A percentile compares a stretch with the other conserved stretches of the same genome.
These are phyloP conservation scores for Recurvirostra avosetta DNA, from an alignment of 2,113 vertebrate species.

Conservation along the genomic window DNA sequence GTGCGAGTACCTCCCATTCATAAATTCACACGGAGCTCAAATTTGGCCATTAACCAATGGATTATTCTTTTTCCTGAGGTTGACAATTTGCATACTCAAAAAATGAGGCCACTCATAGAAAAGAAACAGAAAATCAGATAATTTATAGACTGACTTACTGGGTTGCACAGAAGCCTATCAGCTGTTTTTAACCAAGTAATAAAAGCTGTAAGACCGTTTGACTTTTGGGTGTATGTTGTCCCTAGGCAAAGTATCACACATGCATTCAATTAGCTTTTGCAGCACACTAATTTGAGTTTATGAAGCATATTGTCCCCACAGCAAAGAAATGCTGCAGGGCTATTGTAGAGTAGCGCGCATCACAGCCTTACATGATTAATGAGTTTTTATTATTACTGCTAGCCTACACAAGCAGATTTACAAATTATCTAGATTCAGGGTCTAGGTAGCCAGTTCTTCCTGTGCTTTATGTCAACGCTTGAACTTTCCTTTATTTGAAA, in stretches of 20 bases:
- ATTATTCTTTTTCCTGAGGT: not conserved
- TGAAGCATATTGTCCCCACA: conserved; percentile 35
- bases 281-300: conserved; percentile 51
- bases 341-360: not conserved
- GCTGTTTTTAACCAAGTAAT: not conserved
- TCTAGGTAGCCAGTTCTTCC: not conserved
- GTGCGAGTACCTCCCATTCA: accelerated
- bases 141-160: not conserved
- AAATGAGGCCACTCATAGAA: not conserved
- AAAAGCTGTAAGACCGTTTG: conserved; percentile 15
- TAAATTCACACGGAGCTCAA: not conserved
- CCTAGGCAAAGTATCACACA: not conserved
- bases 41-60: not conserved
- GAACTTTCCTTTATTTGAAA: not conserved
- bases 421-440: not conserved
- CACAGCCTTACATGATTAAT: not conserved
- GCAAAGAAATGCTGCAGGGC: conserved; percentile 26
- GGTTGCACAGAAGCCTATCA: not conserved
- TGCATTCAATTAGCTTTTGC: conserved; percentile 35
- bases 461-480: not conserved
- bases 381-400: not conserved
- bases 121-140: not conserved
- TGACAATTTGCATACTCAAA: not conserved
- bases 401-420: not conserved
- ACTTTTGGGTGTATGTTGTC: not conserved